Conservation (phyloP, 1,140 invertebrate genomes). For the Pemphigus obesinymphae region DNA sequence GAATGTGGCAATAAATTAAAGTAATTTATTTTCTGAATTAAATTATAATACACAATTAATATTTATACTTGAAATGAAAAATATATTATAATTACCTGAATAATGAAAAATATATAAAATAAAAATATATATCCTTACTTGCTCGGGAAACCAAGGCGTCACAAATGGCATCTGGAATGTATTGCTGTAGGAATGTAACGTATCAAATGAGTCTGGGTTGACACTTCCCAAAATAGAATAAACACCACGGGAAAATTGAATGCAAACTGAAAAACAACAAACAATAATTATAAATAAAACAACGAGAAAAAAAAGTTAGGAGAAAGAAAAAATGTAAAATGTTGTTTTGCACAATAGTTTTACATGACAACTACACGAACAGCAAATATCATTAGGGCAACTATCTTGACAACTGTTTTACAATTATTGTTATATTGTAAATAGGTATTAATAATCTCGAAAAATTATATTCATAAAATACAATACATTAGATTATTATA, state of each 20-base stretch:
- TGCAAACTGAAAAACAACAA: constrained; percentile 72
- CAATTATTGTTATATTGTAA: too few relatives aligned
- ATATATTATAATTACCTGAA: too few relatives aligned
- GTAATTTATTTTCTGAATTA: too few relatives aligned
- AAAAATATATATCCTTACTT: constrained; percentile 56
- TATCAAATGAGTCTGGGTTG: constrained; percentile 87
- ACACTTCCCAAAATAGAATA: constrained; percentile 87
- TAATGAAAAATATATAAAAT: too few relatives aligned
- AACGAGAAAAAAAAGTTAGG: neutral
- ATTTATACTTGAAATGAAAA: too few relatives aligned
- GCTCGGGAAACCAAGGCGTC: constrained; percentile 87
- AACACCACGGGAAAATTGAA: constrained; percentile 82
- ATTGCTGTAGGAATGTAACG: constrained; percentile 89
- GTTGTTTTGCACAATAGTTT: neutral
- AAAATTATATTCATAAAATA: too few relatives aligned
- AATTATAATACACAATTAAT: too few relatives aligned
- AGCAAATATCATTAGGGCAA: neutral
- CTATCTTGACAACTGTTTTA: neutral
- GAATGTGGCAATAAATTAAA: too few relatives aligned
- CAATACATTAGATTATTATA: too few relatives aligned
- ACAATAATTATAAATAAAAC: constrained; percentile 40
- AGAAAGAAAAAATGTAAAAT: neutral
- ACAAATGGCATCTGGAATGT: constrained; percentile 95
- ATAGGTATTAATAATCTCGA: too few relatives aligned
- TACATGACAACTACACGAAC: neutral